phyloP scores from a whole-genome alignment of 2,113 vertebrate species.

The Pelecanus crispus region DNA sequence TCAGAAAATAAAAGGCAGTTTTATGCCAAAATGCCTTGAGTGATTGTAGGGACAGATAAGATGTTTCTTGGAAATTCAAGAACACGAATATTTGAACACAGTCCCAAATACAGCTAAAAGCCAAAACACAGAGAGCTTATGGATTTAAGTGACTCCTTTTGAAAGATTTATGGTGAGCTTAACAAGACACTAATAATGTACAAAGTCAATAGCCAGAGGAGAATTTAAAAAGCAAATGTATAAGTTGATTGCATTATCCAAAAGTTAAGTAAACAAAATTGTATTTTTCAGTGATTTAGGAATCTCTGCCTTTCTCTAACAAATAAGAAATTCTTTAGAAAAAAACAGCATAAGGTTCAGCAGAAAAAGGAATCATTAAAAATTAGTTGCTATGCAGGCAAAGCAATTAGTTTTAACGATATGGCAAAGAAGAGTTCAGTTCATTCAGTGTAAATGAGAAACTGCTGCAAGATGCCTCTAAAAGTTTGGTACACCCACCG shows the following conservation, averaged over 20 bases:
- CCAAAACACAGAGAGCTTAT: background rate
- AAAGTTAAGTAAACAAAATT: background rate
- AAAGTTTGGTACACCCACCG: background rate
- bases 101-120: background rate
- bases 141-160: background rate
- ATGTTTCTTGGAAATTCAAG: slow-evolving; percentile 30
- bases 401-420: background rate
- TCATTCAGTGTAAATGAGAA: background rate
- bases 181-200: background rate
- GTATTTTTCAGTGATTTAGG: background rate
- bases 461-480: background rate
- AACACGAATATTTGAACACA: slow-evolving; percentile 2
- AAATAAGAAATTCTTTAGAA: background rate
- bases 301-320: background rate
- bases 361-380: background rate
- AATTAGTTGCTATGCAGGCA: background rate
- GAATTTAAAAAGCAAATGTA: background rate
- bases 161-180: background rate
- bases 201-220: background rate
- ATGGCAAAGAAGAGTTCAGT: background rate
- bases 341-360: background rate
- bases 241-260: background rate
- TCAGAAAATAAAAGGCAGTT: background rate
- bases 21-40: background rate
- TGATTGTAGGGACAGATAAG: slow-evolving; percentile 32